phyloP scores from a whole-genome alignment of 2,888 invertebrate genomes.

The Philaethria dido region DNA sequence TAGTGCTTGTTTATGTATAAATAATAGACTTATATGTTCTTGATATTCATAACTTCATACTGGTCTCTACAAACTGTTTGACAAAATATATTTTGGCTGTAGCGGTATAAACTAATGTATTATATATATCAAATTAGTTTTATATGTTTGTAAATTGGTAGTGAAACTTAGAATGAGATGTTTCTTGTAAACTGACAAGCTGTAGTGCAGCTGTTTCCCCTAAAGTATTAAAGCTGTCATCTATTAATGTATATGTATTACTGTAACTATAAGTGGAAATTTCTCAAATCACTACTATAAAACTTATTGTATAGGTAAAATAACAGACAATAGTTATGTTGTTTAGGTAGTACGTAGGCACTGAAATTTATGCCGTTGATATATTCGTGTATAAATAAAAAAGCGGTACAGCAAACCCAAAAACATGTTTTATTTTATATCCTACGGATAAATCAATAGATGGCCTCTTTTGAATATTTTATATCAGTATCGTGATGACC shows the following conservation, averaged over 20 bases:
- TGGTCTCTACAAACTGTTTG: conserved; percentile 12
- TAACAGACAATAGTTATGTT: conserved; percentile 80
- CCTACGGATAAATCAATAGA: not conserved
- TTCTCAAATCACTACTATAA: conserved; percentile 61
- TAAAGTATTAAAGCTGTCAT: conserved; percentile 42
- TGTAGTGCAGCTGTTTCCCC: conserved; percentile 41
- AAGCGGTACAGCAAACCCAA: conserved; percentile 67
- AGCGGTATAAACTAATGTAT: conserved; percentile 28
- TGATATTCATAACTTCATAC: not conserved
- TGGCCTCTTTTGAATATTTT: not conserved
- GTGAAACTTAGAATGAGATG: conserved; percentile 42
- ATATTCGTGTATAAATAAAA: conserved; percentile 79
- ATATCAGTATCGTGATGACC: not conserved
- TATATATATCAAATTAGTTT: conserved; percentile 49
- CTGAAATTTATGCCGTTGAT: conserved; percentile 82
- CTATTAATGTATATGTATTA: conserved; percentile 45
- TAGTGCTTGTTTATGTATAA: not conserved
- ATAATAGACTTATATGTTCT: not conserved
- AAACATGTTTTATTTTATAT: conserved; percentile 43
- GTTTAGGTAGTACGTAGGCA: conserved; percentile 82
- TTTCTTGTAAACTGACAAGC: conserved; percentile 28
- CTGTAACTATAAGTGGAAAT: conserved; percentile 55
- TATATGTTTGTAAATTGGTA: conserved; percentile 65
- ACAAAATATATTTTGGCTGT: conserved; percentile 30
- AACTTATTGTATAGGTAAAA: conserved; percentile 72